A percentile compares a stretch with the other conserved stretches of the same genome.
These are phyloP conservation scores for Maniola hyperantus DNA, from an alignment of 2,888 invertebrate genomes.

Conservation along the genomic window DNA sequence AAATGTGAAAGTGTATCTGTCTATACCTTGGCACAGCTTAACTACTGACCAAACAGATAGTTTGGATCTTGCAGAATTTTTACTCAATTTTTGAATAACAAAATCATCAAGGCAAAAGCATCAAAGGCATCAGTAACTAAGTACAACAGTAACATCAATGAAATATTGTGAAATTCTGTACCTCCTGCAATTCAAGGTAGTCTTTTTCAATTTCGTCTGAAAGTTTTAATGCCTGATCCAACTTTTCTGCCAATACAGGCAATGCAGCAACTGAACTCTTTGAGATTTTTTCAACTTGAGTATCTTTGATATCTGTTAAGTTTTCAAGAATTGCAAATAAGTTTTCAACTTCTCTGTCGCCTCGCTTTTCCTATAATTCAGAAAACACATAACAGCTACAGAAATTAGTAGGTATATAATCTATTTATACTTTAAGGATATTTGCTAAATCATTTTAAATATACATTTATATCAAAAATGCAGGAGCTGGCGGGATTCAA, in stretches of 20 bases:
- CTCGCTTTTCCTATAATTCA: constrained; percentile 85
- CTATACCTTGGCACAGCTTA: no score
- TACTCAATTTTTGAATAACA: no score
- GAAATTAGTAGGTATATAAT: neutral
- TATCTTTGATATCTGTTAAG: constrained; percentile 89
- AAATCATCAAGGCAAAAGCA: no score
- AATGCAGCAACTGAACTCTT: constrained; percentile 84
- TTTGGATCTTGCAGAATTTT: no score
- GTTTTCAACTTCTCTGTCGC: constrained; percentile 90
- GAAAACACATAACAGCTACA: neutral
- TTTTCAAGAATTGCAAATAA: constrained; percentile 90
- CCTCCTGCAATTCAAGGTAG: constrained; percentile 82
- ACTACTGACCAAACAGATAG: no score
- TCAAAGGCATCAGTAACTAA: no score
- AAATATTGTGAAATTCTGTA: constrained; percentile 43
- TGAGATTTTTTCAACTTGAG: constrained; percentile 86
- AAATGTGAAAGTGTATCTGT: no score
- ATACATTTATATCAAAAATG: no score
- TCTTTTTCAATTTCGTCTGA: constrained; percentile 84
- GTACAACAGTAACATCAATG: no score
- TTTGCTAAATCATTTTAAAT: no score
- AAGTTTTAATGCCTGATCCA: constrained; percentile 85
- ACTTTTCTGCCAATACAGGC: constrained; percentile 84
- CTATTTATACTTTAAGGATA: no score
- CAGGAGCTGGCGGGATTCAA: no score